Evolutionary conservation across 2,113 vertebrate genomes (phyloP).

Genomic region (Damaliscus lunatus): DNA sequence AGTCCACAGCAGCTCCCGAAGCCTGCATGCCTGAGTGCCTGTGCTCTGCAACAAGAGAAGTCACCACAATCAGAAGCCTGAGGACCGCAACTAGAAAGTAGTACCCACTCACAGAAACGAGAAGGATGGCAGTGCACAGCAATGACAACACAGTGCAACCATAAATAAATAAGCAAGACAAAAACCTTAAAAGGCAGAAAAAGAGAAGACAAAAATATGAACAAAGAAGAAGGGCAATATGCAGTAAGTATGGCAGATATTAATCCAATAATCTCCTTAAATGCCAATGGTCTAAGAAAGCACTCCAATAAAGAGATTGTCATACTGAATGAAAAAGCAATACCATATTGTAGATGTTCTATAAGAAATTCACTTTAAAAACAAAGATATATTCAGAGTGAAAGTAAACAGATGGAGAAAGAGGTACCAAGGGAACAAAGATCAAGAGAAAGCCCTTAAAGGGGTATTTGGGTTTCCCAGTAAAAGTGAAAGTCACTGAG

Average conservation of each 20-base stretch:
- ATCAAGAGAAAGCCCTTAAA: neutral
- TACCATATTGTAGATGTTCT: neutral
- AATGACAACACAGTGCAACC: neutral
- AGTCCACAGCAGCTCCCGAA: rapidly evolving
- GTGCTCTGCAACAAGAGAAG: neutral
- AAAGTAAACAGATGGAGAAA: neutral
- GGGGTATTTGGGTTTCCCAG: neutral
- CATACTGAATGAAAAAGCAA: neutral
- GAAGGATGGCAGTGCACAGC: neutral
- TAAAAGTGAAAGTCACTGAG: neutral
- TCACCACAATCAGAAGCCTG: neutral
- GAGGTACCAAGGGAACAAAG: neutral
- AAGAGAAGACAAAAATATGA: neutral
- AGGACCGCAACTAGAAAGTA: neutral
- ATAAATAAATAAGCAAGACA: neutral
- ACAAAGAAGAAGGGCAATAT: neutral
- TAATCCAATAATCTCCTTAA: neutral
- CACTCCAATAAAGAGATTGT: neutral
- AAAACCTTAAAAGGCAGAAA: neutral
- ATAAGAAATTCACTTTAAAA: neutral
- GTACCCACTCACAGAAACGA: neutral
- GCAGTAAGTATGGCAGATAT: neutral
- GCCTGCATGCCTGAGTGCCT: neutral
- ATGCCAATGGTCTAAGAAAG: neutral
- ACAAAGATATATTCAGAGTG: neutral